Percentiles rank a stretch among this genome's conserved stretches.
These are phyloP conservation scores for Halcyon senegalensis DNA, from an alignment of 2,113 vertebrate genomes.

Conservation along the genomic window DNA sequence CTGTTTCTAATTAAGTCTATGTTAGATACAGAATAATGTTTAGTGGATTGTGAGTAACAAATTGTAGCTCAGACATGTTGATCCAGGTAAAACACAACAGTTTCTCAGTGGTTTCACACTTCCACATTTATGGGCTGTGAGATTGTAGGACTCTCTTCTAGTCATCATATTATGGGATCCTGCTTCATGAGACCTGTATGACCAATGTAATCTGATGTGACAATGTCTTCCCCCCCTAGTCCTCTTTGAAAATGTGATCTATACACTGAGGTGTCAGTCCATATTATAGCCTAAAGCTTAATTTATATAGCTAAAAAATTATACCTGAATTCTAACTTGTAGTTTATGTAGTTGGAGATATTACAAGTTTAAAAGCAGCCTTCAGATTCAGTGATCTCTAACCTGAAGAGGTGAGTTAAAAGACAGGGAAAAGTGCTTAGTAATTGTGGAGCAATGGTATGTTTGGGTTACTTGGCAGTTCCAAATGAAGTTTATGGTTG, in stretches of 20 bases:
- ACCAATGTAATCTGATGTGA: neutral
- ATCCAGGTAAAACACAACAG: neutral
- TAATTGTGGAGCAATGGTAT: neutral
- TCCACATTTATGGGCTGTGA: neutral
- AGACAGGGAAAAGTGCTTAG: neutral
- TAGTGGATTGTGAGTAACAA: neutral
- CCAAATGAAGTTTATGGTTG: neutral
- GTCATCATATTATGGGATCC: neutral
- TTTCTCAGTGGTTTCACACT: neutral
- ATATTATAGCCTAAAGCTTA: neutral
- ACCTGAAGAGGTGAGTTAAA: neutral
- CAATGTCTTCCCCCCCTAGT: too few relatives aligned
- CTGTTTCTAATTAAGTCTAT: neutral
- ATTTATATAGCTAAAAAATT: neutral
- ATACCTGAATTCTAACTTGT: neutral
- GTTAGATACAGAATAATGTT: neutral
- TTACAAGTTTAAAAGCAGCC: neutral
- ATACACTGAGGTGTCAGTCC: neutral
- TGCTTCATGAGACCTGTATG: neutral
- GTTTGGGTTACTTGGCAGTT: neutral
- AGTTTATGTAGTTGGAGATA: neutral
- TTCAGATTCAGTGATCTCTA: neutral
- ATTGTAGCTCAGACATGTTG: neutral
- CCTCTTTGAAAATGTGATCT: neutral
- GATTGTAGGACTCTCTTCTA: neutral